Base-by-base conservation (phyloP, 2,888 invertebrate species). In the Oegoconia quadripuncta region DNA sequence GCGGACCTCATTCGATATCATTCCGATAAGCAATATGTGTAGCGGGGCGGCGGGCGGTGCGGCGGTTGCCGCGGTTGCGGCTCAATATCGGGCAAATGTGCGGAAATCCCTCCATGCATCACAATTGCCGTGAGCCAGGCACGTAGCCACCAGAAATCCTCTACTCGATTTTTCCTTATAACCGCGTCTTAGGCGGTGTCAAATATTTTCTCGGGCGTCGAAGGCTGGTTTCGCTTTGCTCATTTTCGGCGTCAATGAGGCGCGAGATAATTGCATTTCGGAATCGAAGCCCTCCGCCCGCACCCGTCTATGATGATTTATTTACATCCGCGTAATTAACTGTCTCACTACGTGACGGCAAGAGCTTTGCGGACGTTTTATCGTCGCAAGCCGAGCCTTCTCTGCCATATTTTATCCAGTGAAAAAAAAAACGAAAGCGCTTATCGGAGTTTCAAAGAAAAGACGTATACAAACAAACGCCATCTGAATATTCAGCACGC, bases 241-340 rank as follows among this genome's bases (percentile, higher is more conserved):
- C 75, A 79, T 80, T 83, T 83, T 83, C 73, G 66, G 66, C 76
- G 77, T 70, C 80, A 84, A 84, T 83, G 82, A 81, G 81, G 81
- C 81, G 80, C 70, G 77, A 81, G 76, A 83, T 84, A 86, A 84
- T 83, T 84, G 81, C 77, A 74, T 82, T 76, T 81, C 74, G 70
- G 72, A 79, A 82, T 80, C 80, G 81, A 81, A 81, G 70, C 78
- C 73, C 74, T 74, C 73, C 70, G 65, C 74, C n/a, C 75, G 68
- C 76, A 72, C 73, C 77, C 74, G 77, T 74, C 82, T 80, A 75
- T 81, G 83, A 86, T 86, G 86, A 87, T 87, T 86, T 86, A 87
- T 86, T 84, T 86, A 84, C 78, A 84, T 80, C 77, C 80, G 78
- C 77, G 82, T 86, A 86, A 87, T 86, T 84, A 86, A 84, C 81